A percentile compares a stretch with the other conserved stretches of the same genome.
These are phyloP conservation scores for Aphis gossypii DNA, from an alignment of 1,140 invertebrate species.

Conservation along the genomic window DNA sequence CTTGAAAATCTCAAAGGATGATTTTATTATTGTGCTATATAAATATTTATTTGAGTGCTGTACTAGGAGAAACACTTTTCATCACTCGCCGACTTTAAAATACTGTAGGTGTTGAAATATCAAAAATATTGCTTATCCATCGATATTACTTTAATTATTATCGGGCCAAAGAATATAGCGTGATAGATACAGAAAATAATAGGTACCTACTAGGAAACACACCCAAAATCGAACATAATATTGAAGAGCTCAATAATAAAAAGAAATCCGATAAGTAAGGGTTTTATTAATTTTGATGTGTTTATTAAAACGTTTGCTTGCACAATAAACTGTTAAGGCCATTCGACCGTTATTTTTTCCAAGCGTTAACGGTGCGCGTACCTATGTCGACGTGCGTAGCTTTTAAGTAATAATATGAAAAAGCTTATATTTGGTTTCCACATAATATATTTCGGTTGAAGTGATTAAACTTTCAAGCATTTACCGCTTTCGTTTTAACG, in stretches of 20 bases:
- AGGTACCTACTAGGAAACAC: too few relatives aligned
- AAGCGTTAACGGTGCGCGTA: not conserved
- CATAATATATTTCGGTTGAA: slow-evolving; percentile 35
- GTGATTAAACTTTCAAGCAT: slow-evolving; percentile 1
- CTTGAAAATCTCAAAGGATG: too few relatives aligned
- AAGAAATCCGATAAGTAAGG: too few relatives aligned
- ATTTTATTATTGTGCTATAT: too few relatives aligned
- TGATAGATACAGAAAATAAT: too few relatives aligned
- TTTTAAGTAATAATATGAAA: not conserved
- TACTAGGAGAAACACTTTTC: too few relatives aligned
- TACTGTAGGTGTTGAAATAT: not conserved
- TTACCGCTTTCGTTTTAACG: not conserved
- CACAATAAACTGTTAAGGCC: not conserved
- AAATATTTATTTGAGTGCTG: too few relatives aligned
- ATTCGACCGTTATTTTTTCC: not conserved
- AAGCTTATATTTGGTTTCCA: slow-evolving; percentile 4
- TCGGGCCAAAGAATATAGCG: not conserved
- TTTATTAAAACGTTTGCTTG: not conserved
- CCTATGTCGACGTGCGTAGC: not conserved
- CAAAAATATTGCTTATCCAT: not conserved
- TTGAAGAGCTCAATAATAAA: too few relatives aligned
- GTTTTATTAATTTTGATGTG: not conserved
- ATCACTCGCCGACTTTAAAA: not conserved
- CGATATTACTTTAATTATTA: not conserved
- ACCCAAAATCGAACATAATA: too few relatives aligned